Conservation (phyloP, 1,140 invertebrate genomes). For the Drosophila repleta region DNA sequence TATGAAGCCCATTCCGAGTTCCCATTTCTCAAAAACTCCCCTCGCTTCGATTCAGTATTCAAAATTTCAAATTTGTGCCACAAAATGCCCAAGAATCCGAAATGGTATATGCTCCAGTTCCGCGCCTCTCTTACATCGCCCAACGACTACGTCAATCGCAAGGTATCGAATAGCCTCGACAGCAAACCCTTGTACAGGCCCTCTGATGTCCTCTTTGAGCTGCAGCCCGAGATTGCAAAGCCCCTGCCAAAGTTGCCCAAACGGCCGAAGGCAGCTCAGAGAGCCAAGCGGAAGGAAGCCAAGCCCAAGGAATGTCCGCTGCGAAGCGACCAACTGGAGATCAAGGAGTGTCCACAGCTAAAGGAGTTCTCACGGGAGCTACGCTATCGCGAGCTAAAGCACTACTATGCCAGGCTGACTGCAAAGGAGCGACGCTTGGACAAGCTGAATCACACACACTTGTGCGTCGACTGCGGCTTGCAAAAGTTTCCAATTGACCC, state of each 20-base stretch:
- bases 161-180: too few species aligned
- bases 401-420: background rate
- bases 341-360: background rate
- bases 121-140: background rate
- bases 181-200: too few species aligned
- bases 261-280: too few species aligned
- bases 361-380: background rate
- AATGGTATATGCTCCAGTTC: background rate
- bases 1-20: too few species aligned
- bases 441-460: background rate
- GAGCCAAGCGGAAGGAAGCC: background rate
- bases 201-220: too few species aligned
- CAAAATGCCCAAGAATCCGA: background rate
- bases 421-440: too few species aligned
- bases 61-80: background rate
- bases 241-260: too few species aligned
- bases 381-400: background rate
- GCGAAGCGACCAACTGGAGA: too few species aligned
- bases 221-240: too few species aligned
- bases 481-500: background rate
- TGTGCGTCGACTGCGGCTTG: background rate
- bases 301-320: background rate
- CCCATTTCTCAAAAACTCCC: background rate
- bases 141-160: too few species aligned
- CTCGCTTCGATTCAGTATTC: slow-evolving; percentile 4